Evolutionary conservation across 2,888 invertebrate genomes (phyloP).

Genomic region (Pemphredon lugubris): DNA sequence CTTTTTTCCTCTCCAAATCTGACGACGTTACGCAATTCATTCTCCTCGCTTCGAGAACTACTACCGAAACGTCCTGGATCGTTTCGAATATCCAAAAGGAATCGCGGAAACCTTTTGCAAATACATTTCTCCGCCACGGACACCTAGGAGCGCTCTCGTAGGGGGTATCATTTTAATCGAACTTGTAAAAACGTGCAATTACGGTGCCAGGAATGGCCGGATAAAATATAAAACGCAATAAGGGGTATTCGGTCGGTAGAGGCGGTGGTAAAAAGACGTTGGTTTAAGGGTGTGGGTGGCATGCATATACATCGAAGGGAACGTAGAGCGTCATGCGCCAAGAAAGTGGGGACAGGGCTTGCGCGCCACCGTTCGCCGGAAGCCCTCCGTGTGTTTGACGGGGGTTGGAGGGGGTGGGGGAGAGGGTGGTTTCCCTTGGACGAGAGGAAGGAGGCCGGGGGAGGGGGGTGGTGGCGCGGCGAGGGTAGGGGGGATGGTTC

Average conservation of each 20-base stretch:
- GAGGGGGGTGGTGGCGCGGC: constrained; percentile 53
- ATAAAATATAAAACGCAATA: constrained; percentile 79
- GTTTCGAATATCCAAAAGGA: too few species aligned
- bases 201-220: constrained; percentile 51
- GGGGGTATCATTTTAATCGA: constrained; percentile 33
- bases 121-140: not conserved
- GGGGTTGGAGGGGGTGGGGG: too few species aligned
- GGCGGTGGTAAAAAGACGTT: constrained; percentile 51
- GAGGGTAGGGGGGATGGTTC: constrained; percentile 58
- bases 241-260: constrained; percentile 64
- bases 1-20: too few species aligned
- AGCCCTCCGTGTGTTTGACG: constrained; percentile 76
- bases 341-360: constrained; percentile 66
- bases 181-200: constrained; percentile 38
- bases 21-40: too few species aligned
- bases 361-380: constrained; percentile 69
- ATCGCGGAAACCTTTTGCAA: too few species aligned
- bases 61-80: too few species aligned
- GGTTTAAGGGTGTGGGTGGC: constrained; percentile 56
- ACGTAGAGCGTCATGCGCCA: constrained; percentile 50
- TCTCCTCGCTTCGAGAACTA: too few species aligned
- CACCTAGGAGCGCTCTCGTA: constrained; percentile 14
- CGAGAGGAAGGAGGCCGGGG: too few species aligned
- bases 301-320: constrained; percentile 72
- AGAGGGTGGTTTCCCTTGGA: constrained; percentile 62